Evolutionary conservation across 2,797 vertebrate species (phyloP).

Genomic region (Chaetodon trifasciatus): DNA sequence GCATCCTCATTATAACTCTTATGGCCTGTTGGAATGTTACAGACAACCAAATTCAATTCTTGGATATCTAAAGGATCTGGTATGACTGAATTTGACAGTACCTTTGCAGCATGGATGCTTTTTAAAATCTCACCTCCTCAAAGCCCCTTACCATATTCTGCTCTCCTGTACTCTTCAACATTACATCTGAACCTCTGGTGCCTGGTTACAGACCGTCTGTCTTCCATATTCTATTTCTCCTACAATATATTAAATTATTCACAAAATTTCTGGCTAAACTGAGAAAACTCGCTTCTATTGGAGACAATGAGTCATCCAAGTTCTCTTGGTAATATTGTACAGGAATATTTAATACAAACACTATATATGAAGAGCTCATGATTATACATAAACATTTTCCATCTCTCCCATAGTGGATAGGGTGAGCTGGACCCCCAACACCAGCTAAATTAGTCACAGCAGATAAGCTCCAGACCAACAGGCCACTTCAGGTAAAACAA

Average conservation of each 20-base stretch:
- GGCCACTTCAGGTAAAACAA: conserved; percentile 27
- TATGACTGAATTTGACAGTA: background rate
- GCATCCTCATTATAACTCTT: conserved; percentile 8
- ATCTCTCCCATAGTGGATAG: background rate
- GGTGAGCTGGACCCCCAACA: conserved; percentile 11
- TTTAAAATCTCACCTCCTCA: background rate
- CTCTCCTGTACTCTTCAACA: background rate
- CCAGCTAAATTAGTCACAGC: conserved; percentile 48
- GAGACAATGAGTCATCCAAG: background rate
- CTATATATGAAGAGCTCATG: background rate
- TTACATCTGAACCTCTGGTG: background rate
- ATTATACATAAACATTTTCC: conserved; percentile 27
- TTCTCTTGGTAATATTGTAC: background rate
- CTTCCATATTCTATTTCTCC: background rate
- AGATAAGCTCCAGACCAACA: conserved; percentile 24
- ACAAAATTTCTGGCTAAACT: background rate
- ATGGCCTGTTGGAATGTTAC: conserved; percentile 14
- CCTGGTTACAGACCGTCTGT: background rate
- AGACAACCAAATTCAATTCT: conserved; percentile 7
- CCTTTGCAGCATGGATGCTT: background rate
- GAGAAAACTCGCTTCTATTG: background rate
- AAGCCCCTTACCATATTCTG: background rate
- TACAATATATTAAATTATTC: background rate
- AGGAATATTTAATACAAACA: background rate
- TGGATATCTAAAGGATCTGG: background rate